A percentile compares a stretch with the other conserved stretches of the same genome.
phyloP scores from a whole-genome alignment of 2,797 vertebrate species.

The Halcyon smyrnensis region DNA sequence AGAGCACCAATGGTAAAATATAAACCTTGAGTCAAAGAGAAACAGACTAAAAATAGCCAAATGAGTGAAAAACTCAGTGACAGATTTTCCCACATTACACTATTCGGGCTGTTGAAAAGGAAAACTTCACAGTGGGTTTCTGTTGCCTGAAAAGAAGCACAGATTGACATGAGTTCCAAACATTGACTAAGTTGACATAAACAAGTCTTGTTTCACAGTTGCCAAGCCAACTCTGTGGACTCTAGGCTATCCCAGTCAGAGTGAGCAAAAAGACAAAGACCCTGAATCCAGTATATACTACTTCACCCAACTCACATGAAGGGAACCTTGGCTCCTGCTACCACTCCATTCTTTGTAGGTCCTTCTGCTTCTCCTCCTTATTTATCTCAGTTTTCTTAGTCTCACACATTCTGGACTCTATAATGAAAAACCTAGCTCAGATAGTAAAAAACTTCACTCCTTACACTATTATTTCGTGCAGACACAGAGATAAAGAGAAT shows the following conservation, averaged over 20 bases:
- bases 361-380: neutral
- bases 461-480: neutral
- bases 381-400: neutral
- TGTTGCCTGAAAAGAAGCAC: neutral
- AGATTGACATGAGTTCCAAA: neutral
- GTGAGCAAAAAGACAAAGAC: neutral
- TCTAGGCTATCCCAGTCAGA: neutral
- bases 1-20: neutral
- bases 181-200: neutral
- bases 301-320: neutral
- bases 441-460: neutral
- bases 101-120: neutral
- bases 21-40: neutral
- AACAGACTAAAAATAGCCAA: neutral
- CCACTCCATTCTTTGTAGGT: fast-evolving
- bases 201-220: neutral
- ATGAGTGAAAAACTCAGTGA: neutral
- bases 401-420: neutral
- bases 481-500: neutral
- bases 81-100: neutral
- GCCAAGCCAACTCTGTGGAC: neutral
- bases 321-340: neutral
- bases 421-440: neutral
- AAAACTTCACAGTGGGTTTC: neutral
- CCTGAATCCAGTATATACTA: fast-evolving